Conservation (phyloP, 2,113 vertebrate species). For the Sphaerodactylus townsendi region DNA sequence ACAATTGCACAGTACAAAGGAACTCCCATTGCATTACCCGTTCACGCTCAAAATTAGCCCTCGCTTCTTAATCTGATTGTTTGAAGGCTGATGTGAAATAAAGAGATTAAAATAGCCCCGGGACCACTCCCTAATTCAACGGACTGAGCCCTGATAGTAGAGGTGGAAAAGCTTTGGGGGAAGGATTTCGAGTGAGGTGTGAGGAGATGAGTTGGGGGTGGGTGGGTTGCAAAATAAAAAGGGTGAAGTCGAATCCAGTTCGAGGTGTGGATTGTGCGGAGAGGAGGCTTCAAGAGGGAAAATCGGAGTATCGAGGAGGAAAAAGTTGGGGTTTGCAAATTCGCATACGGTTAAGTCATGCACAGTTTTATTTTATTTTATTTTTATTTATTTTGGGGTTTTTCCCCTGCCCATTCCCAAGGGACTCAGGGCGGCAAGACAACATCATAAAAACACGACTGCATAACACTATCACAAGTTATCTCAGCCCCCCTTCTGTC, state of each 20-base stretch:
- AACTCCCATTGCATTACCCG: too few relatives aligned
- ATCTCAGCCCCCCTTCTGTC: background rate
- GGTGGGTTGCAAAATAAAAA: background rate
- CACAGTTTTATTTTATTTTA: background rate
- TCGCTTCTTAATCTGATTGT: background rate
- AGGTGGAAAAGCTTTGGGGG: too few relatives aligned
- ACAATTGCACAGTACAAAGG: too few relatives aligned
- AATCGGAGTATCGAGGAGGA: too few relatives aligned
- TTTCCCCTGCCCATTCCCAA: too few relatives aligned
- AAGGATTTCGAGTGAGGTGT: background rate
- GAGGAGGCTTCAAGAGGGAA: background rate
- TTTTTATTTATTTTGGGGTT: too few relatives aligned
- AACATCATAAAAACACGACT: too few relatives aligned
- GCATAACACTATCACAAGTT: background rate
- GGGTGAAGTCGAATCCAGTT: background rate
- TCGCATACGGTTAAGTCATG: background rate
- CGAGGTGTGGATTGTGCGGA: too few relatives aligned
- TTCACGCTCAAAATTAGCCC: background rate
- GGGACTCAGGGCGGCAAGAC: too few relatives aligned
- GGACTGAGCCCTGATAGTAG: background rate
- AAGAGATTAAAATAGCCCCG: background rate
- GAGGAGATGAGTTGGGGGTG: background rate
- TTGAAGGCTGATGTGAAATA: background rate
- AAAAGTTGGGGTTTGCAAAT: too few relatives aligned
- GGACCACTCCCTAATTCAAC: background rate